phyloP scores from a whole-genome alignment of 2,797 vertebrate species.

The Tadarida brasiliensis region DNA sequence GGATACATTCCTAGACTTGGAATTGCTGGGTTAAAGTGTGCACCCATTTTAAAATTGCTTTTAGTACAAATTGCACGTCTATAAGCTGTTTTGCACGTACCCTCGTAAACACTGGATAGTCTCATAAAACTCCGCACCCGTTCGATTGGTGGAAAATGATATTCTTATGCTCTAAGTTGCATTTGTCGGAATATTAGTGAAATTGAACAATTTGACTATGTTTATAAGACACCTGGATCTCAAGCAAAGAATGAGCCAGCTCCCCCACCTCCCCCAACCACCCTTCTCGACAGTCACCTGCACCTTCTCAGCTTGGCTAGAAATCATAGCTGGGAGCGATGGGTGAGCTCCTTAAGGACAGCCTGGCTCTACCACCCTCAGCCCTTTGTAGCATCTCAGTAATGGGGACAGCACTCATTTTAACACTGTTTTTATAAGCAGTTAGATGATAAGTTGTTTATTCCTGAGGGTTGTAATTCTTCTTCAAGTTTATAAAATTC shows the following conservation, averaged over 20 bases:
- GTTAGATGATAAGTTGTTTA: background rate
- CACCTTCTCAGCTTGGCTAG: background rate
- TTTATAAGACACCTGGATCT: background rate
- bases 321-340: background rate
- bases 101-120: background rate
- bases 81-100: background rate
- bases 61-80: background rate
- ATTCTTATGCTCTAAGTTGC: background rate
- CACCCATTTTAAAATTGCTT: background rate
- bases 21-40: background rate
- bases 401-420: background rate
- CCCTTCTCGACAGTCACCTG: background rate
- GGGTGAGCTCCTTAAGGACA: background rate
- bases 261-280: background rate
- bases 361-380: background rate
- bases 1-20: background rate
- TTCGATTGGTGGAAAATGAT: constrained; percentile 30
- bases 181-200: constrained; percentile 24
- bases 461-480: background rate
- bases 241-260: background rate
- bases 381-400: background rate
- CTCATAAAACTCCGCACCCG: background rate
- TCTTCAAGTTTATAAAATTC: constrained; percentile 51
- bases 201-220: background rate
- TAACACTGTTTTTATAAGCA: constrained; percentile 9